A percentile compares a stretch with the other conserved stretches of the same genome.
Conservation (phyloP, 2,113 vertebrate species). For the Bettongia penicillata region DNA sequence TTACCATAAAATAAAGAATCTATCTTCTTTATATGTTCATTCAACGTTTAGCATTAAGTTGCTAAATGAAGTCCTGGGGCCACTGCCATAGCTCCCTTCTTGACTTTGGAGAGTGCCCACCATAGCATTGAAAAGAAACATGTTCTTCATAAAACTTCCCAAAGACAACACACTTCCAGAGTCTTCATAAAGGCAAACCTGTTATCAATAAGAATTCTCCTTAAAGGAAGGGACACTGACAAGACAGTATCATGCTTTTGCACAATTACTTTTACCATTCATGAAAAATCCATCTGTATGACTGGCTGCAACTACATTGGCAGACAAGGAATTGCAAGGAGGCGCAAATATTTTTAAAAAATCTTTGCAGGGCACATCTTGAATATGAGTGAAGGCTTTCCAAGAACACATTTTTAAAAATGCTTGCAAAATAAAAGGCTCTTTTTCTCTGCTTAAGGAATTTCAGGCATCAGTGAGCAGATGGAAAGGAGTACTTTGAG, state of each 20-base stretch:
- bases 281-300: slow-evolving; percentile 37
- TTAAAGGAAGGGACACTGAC: neutral
- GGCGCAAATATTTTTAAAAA: slow-evolving; percentile 10
- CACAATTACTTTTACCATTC: neutral
- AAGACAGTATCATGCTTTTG: neutral
- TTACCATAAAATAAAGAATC: neutral
- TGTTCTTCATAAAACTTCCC: neutral
- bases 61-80: neutral
- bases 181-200: slow-evolving; percentile 8
- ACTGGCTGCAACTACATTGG: neutral
- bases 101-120: neutral
- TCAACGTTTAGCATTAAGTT: neutral
- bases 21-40: neutral
- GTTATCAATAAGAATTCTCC: neutral
- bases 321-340: slow-evolving; percentile 10
- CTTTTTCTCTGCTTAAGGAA: neutral
- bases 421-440: neutral
- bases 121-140: neutral
- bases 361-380: neutral
- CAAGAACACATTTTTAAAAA: neutral
- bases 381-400: neutral
- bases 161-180: neutral
- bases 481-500: neutral
- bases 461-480: neutral
- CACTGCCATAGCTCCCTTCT: neutral